Percentiles rank a stretch among this genome's conserved stretches.
These are phyloP conservation scores for Pseudanteris insignis DNA, from an alignment of 2,888 invertebrate species.

Conservation along the genomic window DNA sequence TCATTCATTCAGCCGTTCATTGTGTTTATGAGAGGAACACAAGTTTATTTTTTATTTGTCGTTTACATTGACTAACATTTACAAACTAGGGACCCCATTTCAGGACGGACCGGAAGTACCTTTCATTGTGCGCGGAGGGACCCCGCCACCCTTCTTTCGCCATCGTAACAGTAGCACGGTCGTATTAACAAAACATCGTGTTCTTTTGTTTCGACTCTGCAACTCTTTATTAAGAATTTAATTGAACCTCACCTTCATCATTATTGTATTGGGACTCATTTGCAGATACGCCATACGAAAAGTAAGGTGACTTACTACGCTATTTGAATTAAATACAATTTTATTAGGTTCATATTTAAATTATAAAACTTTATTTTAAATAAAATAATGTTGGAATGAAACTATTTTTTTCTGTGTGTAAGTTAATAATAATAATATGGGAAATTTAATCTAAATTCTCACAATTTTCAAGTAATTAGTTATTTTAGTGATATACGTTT, in stretches of 20 bases:
- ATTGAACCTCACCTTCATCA: conserved; percentile 33
- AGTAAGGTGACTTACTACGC: too few relatives aligned
- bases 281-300: too few relatives aligned
- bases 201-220: conserved; percentile 34
- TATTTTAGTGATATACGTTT: too few relatives aligned
- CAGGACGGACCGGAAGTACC: conserved; percentile 55
- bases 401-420: too few relatives aligned
- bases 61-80: conserved; percentile 50
- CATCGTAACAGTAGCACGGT: conserved; percentile 43
- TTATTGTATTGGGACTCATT: too few relatives aligned
- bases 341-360: too few relatives aligned
- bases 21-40: conserved; percentile 46
- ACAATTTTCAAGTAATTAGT: background rate
- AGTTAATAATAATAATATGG: too few relatives aligned
- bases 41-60: conserved; percentile 58
- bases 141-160: conserved; percentile 54
- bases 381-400: too few relatives aligned
- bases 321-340: too few relatives aligned
- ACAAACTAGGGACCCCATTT: conserved; percentile 45
- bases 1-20: conserved; percentile 53
- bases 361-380: too few relatives aligned
- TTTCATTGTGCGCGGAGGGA: conserved; percentile 55
- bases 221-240: conserved; percentile 10
- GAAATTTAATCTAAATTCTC: too few relatives aligned
- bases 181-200: conserved; percentile 22